Percentiles rank a stretch among this genome's conserved stretches.
Conservation (phyloP, 2,888 invertebrate species). For the Cybosia mesomella region DNA sequence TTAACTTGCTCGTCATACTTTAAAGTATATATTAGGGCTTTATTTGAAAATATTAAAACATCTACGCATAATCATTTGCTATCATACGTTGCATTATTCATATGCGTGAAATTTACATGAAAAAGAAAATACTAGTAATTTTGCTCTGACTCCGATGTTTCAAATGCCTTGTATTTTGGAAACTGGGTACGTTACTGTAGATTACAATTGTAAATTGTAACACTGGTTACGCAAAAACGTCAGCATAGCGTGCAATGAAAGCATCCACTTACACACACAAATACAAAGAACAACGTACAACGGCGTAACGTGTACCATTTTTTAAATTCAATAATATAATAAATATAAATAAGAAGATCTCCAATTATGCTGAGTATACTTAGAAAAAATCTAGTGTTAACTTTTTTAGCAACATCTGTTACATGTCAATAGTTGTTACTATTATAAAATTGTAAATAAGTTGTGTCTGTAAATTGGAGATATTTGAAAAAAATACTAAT, state of each 20-base stretch:
- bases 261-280: background rate
- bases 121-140: background rate
- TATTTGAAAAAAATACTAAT: too few relatives aligned
- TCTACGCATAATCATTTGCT: background rate
- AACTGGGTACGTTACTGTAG: background rate
- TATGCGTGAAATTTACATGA: background rate
- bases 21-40: background rate
- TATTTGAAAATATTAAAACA: background rate
- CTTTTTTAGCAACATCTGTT: too few relatives aligned
- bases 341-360: background rate
- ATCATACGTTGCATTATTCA: slow-evolving; percentile 3
- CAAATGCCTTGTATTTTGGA: background rate
- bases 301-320: background rate
- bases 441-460: too few relatives aligned
- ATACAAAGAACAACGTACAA: background rate
- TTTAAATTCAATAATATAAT: background rate
- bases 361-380: background rate
- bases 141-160: background rate
- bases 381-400: background rate
- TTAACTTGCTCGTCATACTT: background rate
- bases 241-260: slow-evolving; percentile 2
- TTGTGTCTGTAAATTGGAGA: too few relatives aligned
- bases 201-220: slow-evolving; percentile 2
- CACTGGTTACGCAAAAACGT: slow-evolving; percentile 1
- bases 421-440: too few relatives aligned